Evolutionary conservation across 1,140 invertebrate genomes (phyloP), one percentile per base, ranked within the genome.

Genomic region (Hyphantria cunea): DNA sequence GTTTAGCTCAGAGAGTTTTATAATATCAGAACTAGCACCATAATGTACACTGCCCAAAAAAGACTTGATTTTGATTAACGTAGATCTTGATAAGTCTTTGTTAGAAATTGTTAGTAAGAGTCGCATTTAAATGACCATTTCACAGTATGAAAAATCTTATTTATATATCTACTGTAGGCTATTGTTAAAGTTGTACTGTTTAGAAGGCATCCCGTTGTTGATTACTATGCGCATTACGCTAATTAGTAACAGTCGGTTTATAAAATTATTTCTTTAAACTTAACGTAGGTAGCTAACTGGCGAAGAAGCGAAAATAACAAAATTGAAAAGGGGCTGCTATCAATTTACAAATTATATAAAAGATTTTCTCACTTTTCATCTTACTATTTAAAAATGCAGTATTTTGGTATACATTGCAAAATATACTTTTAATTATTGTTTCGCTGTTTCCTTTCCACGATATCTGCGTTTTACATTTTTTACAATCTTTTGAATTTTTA

Each of bases 401-500:
- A 87, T 87, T 90, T 90, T 90, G 88, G 88, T 90, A 89, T 90
- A 90, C 80, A 89, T 90, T 90, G 82, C 85, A 85, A 85, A 84
- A 82, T 79, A 82, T 77, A 72, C 49, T 64, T 74, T 79, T 51
- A 56, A 66, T 51, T 65, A 74, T 80, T 77, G 85, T 87, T 86
- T 85, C 85, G 86, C 85, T 84, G 84, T 81, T 50, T 60, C 44
- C 50, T 51, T 66, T 64, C 66, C 44, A 32, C 14, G 14, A 49
- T 49, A 6, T 25, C 64, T 64, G 15, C 65, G 50, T 62, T 52
- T 10, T 25, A 47, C 49, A 50, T 37, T 50, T 6, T 45, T 76
- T 67, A 66, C 50, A 76, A 80, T 83, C 5, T 25, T 25, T 80
- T 45, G 17, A 42, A 55, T 61, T 76, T 70, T 53, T 66, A 61